Conservation (phyloP, 2,113 vertebrate genomes). For the Corydoras maculifer region DNA sequence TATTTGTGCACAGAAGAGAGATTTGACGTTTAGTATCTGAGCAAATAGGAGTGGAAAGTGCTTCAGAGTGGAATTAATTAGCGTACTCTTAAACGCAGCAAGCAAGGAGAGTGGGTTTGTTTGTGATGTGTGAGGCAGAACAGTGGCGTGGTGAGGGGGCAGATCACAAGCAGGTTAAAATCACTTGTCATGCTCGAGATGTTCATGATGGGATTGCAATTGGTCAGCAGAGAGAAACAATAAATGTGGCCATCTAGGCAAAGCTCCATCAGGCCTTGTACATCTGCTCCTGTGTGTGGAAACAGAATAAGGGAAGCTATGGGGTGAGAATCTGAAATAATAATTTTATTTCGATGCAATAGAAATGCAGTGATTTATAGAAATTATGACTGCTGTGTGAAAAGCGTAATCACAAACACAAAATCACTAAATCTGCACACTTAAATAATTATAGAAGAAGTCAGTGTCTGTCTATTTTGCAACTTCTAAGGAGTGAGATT, state of each 20-base stretch:
- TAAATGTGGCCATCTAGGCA: constrained; percentile 55
- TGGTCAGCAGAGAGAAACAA: constrained; percentile 67
- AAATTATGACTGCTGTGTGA: too few species aligned
- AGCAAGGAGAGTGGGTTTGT: constrained; percentile 70
- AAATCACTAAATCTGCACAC: too few species aligned
- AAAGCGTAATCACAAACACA: too few species aligned
- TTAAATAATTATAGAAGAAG: too few species aligned
- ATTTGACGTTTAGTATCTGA: constrained; percentile 70
- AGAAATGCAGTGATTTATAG: too few species aligned
- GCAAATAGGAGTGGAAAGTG: constrained; percentile 71
- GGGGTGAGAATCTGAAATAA: background rate
- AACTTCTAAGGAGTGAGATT: too few species aligned
- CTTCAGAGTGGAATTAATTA: constrained; percentile 75
- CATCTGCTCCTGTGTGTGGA: constrained; percentile 33
- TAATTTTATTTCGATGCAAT: too few species aligned
- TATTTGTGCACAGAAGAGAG: constrained; percentile 71
- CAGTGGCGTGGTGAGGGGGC: constrained; percentile 63
- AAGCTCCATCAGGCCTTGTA: constrained; percentile 50
- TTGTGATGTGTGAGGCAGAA: constrained; percentile 63
- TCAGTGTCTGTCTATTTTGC: too few species aligned
- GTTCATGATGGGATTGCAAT: constrained; percentile 73
- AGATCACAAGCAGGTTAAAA: constrained; percentile 70
- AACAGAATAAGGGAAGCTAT: background rate
- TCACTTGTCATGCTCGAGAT: constrained; percentile 72
- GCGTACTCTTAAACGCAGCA: constrained; percentile 68